A percentile compares a stretch with the other conserved stretches of the same genome.
Conservation (phyloP, 2,888 invertebrate species). For the Sinotaia quadrata region DNA sequence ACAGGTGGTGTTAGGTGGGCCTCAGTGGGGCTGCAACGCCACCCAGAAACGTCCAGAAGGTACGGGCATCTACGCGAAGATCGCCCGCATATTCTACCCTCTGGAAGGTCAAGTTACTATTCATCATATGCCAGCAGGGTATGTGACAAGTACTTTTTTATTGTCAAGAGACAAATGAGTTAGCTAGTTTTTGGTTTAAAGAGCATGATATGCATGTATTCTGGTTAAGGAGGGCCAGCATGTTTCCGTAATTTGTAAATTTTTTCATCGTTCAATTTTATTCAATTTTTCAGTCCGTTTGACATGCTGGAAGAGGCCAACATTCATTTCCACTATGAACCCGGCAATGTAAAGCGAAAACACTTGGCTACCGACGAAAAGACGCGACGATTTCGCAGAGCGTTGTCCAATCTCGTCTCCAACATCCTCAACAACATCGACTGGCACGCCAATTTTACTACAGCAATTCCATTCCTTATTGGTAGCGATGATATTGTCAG, state of each 20-base stretch:
- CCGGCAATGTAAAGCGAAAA: slow-evolving; percentile 20
- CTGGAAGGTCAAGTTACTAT: slow-evolving; percentile 31
- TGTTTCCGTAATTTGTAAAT: too few species aligned
- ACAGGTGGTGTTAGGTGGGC: slow-evolving; percentile 36
- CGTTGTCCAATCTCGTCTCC: slow-evolving; percentile 38
- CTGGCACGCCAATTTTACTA: slow-evolving; percentile 34
- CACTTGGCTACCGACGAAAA: slow-evolving; percentile 16
- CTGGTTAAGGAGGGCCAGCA: too few species aligned
- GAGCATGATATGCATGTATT: too few species aligned
- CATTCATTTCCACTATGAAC: slow-evolving; percentile 36
- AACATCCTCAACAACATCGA: slow-evolving; percentile 35
- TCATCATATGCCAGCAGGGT: slow-evolving; percentile 32
- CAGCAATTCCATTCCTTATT: slow-evolving; percentile 26
- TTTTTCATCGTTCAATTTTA: too few species aligned
- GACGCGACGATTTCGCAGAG: slow-evolving; percentile 29
- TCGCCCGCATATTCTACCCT: slow-evolving; percentile 30
- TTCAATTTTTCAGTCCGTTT: slow-evolving; percentile 28
- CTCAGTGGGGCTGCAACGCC: slow-evolving; percentile 35
- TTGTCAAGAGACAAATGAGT: too few species aligned
- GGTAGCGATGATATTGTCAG: background rate
- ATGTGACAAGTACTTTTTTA: too few species aligned
- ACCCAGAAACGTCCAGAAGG: slow-evolving; percentile 14
- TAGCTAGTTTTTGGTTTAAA: too few species aligned
- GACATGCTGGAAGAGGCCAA: slow-evolving; percentile 40
- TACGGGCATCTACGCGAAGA: slow-evolving; percentile 36